Evolutionary conservation across 35 echinoderm and acorn worm species (phyloP).

Genomic region (Chiridota heheva): DNA sequence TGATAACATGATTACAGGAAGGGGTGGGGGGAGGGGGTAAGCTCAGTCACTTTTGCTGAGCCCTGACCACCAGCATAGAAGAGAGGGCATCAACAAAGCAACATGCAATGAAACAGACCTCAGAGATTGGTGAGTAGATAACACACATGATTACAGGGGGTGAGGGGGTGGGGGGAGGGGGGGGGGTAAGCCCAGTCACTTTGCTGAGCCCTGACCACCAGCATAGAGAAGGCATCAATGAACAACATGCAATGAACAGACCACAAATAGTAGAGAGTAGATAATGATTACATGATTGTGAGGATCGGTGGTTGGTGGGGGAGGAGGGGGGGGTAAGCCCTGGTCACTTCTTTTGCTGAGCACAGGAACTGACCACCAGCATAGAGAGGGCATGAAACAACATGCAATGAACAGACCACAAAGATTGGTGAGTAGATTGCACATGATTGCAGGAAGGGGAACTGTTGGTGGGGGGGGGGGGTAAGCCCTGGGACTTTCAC

Average conservation of each 20-base stretch:
- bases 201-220: slow-evolving; percentile 75
- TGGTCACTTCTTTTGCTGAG: too few species aligned
- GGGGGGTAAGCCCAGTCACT: too few species aligned
- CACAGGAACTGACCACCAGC: slow-evolving; percentile 71
- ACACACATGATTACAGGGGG: too few species aligned
- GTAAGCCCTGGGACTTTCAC: too few species aligned
- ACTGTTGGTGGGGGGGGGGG: background rate
- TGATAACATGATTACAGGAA: too few species aligned
- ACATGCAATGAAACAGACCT: background rate
- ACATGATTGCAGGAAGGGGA: background rate
- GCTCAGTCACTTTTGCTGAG: too few species aligned
- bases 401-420: slow-evolving; percentile 96
- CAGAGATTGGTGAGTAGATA: background rate
- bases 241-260: slow-evolving; percentile 92
- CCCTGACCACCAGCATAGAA: slow-evolving; percentile 55
- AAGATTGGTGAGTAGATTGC: slow-evolving; percentile 60
- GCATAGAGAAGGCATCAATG: slow-evolving; percentile 90
- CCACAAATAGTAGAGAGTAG: slow-evolving; percentile 81
- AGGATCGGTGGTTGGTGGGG: background rate
- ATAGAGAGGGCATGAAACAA: slow-evolving; percentile 93
- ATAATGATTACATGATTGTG: background rate
- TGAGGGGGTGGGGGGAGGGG: background rate
- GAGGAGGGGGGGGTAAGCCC: too few species aligned
- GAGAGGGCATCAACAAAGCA: slow-evolving; percentile 11
- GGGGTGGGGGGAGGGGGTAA: too few species aligned